Percentiles rank a stretch among this genome's conserved stretches.
Conservation (phyloP, 1,140 invertebrate genomes). For the Drosophila quadrilineata region DNA sequence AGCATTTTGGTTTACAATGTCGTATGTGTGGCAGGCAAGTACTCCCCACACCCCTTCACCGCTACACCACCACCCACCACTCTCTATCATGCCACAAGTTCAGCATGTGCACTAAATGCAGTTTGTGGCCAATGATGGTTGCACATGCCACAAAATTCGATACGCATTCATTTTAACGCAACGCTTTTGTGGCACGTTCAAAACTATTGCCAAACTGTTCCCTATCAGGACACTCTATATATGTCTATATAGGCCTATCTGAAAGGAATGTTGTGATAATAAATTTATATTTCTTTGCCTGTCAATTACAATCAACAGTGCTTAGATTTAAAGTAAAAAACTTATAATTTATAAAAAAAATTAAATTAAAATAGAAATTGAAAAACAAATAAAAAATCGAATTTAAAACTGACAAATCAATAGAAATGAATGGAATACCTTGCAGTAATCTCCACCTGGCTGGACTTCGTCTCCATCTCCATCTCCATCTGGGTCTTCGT, state of each 20-base stretch:
- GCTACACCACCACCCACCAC: not conserved
- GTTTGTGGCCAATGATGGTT: constrained; percentile 47
- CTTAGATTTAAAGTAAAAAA: not conserved
- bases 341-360: too few relatives aligned
- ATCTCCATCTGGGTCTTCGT: not conserved
- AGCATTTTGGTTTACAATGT: constrained; percentile 6
- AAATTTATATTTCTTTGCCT: not conserved
- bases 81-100: not conserved
- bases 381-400: too few relatives aligned
- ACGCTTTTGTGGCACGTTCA: constrained; percentile 11
- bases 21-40: too few relatives aligned
- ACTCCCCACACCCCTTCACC: not conserved
- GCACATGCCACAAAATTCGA: constrained; percentile 43
- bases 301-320: constrained; percentile 31
- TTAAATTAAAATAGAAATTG: constrained; percentile 5
- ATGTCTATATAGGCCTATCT: not conserved
- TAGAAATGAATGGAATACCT: constrained; percentile 3
- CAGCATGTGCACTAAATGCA: constrained; percentile 12
- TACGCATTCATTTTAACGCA: constrained; percentile 34
- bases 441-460: too few relatives aligned
- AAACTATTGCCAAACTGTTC: constrained; percentile 15
- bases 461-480: not conserved
- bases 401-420: constrained; percentile 2
- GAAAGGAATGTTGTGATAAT: too few relatives aligned
- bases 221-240: not conserved